Evolutionary conservation across 2,797 vertebrate genomes (phyloP), one percentile per base, ranked within the genome.

Genomic region (Platyrinchus mystaceus): DNA sequence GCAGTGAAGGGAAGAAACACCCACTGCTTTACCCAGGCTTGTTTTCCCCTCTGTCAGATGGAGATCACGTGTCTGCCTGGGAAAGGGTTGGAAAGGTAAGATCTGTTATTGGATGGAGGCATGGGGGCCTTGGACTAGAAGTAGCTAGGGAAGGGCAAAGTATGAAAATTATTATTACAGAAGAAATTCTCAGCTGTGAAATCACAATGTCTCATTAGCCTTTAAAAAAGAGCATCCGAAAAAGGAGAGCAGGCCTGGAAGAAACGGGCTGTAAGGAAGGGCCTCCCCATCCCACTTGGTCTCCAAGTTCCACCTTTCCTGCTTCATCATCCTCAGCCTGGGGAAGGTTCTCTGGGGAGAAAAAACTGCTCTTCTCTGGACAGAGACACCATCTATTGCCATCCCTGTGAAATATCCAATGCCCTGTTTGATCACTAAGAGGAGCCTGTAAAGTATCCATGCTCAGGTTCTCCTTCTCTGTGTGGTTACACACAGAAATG

Each of bases 71-170:
- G 2, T 46, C 34, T 73, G 37, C 23, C 37, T 76, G 46, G 28
- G 26, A 22, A 87, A 90, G 13, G 10, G 28, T 16, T 79, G 59
- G 34, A 46, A 56, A 68, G 44, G 70, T 27, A 77, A n/a, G 37
- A 39, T 60, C n/a, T 67, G 3, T 83, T 77, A 21, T 28, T 14
- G 20, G 22, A 16, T 83, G 44, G 19, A 76, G 27, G 20, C 3
- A 1, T 0, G 53, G 28, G 66, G 13, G 5, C 56, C 52, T 88
- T 0, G 0, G 24, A 19, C 34, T 67, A 63, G 74, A 92, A 64
- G 21, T 9, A 89, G 47, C 8, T 52, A 55, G 41, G 34, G 41
- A 67, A 90, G 46, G 68, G 41, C 27, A 46, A 85, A 83, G 41
- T 13, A 21, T 49, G 27, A 28, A 69, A 67, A 85, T 39, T 77